These are phyloP conservation scores for Pseudochromis fuscus DNA, from an alignment of 2,797 vertebrate species.

Conservation along the genomic window DNA sequence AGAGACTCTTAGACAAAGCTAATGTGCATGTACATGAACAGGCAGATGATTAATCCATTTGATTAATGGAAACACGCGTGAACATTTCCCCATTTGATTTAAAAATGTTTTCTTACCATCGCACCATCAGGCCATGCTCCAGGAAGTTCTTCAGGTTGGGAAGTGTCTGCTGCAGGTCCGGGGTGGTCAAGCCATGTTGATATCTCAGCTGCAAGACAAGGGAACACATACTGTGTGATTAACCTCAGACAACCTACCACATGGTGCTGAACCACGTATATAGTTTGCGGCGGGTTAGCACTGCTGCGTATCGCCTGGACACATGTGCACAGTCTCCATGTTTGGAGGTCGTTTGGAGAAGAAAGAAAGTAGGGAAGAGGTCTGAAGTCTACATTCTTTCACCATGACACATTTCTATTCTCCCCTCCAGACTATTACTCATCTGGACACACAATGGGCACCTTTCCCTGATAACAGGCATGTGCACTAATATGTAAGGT, in stretches of 20 bases:
- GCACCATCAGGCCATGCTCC: conserved; percentile 95
- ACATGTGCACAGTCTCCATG: conserved; percentile 43
- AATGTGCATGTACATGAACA: background rate
- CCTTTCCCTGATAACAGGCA: conserved; percentile 72
- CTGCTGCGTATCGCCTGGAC: conserved; percentile 13
- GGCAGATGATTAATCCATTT: background rate
- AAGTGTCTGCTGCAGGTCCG: conserved; percentile 97
- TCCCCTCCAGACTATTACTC: conserved; percentile 67
- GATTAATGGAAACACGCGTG: too few species aligned
- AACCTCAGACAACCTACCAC: conserved; percentile 55
- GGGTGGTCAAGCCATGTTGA: conserved; percentile 95
- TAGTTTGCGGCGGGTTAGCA: conserved; percentile 9
- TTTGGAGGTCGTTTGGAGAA: conserved; percentile 52
- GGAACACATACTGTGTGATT: conserved; percentile 51
- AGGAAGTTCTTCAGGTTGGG: conserved; percentile 98
- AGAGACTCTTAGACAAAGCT: too few species aligned
- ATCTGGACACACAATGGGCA: conserved; percentile 74
- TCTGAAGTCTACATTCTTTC: conserved; percentile 71
- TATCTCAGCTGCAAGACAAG: conserved; percentile 91
- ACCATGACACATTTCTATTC: conserved; percentile 64
- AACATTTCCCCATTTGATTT: too few species aligned
- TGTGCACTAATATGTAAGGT: conserved; percentile 71
- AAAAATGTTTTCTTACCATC: conserved; percentile 94
- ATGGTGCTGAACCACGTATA: conserved; percentile 10
- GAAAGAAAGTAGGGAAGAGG: conserved; percentile 57